Evolutionary conservation across 2,113 vertebrate species (phyloP).

Genomic region (Procapra przewalskii): DNA sequence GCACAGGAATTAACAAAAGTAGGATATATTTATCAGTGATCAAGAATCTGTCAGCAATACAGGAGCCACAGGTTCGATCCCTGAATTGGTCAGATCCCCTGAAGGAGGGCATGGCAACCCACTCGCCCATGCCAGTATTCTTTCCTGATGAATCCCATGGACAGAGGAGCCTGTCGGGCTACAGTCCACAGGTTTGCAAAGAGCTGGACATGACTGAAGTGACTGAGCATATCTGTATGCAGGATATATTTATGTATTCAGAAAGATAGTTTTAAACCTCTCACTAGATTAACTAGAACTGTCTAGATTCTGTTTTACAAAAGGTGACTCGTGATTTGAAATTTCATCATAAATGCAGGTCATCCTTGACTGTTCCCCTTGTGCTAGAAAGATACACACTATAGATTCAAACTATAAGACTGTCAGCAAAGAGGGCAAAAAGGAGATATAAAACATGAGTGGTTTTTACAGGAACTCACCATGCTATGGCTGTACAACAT

Average conservation of each 20-base stretch:
- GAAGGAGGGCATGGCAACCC: not conserved
- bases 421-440: constrained; percentile 56
- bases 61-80: rapidly evolving
- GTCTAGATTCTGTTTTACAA: constrained; percentile 35
- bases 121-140: not conserved
- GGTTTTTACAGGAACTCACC: constrained; percentile 62
- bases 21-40: not conserved
- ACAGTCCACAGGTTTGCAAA: not conserved
- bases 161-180: not conserved
- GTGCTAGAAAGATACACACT: constrained; percentile 33
- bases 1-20: not conserved
- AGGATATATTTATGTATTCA: not conserved
- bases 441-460: constrained; percentile 62
- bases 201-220: not conserved
- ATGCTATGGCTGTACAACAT: constrained; percentile 52
- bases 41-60: not conserved
- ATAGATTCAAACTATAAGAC: constrained; percentile 52
- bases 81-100: not conserved
- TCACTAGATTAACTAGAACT: not conserved
- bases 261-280: not conserved
- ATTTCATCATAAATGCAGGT: not conserved
- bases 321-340: constrained; percentile 54
- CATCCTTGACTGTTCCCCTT: constrained; percentile 23
- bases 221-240: not conserved
- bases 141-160: not conserved